Base-by-base conservation (phyloP, 2,113 vertebrate species). In the Muscicapa adusta region DNA sequence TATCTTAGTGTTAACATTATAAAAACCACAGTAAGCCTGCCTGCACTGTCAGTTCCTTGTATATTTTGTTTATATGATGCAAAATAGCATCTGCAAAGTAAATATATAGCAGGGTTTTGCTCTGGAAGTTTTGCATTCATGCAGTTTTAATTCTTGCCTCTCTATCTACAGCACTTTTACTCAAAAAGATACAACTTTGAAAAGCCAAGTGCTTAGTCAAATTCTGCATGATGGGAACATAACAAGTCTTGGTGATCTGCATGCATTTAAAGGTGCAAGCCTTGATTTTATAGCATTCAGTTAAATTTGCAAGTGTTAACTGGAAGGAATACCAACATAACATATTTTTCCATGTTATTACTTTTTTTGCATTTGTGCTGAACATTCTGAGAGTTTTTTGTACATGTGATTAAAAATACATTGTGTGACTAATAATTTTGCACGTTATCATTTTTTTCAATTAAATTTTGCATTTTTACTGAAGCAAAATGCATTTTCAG, bases 291-390 rank as follows among this genome's bases (percentile, higher is more conserved):
- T 12, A 47, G 18, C 22, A 31, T 83, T 70, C 40, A 26, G 12
- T 65, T 73, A 45, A 47, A 45, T 86, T 80, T 67, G 15, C 24
- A 43, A 60, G 7, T 34, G 15, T 71, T 72, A 40, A 79, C 8
- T 90, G 58, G n/a, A 72, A 76, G 31, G n/a, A 63, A 34, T 26
- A 79, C 18, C 34, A 61, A 29, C 10, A 2, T 40, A 57, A 63
- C 7, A 0, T 47, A 1, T 61, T 90, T 83, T 88, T 90, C n/a
- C 3, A 0, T 61, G 19, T 26, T 40, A 0, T 48, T 85, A 31
- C 14, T 28, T 36, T 38, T 58, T 63, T 85, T n/a, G 14, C 1
- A 0, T 82, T 92, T 80, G 8, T 73, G 28, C 15, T 53, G 54
- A 53, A 23, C 18, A 26, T 61, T 54, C 15, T 61, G 54, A 19